phyloP scores from a whole-genome alignment of 2,888 invertebrate genomes.

The Epinotia ramella region DNA sequence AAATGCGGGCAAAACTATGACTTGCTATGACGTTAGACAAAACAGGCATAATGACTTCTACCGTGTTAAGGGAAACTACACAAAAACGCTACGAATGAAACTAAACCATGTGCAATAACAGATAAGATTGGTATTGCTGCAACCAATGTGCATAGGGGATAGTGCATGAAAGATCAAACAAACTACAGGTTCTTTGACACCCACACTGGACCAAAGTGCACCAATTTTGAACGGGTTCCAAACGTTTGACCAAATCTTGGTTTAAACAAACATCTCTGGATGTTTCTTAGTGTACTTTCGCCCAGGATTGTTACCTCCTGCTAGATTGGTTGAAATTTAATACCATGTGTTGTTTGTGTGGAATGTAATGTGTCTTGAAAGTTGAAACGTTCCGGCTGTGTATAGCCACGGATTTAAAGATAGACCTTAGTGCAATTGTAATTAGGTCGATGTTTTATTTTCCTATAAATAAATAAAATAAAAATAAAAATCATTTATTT shows the following conservation, averaged over 20 bases:
- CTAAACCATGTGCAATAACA: neutral
- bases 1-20: conserved; percentile 16
- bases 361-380: conserved; percentile 4
- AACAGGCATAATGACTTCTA: conserved; percentile 9
- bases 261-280: conserved; percentile 7
- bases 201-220: conserved; percentile 30
- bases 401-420: neutral
- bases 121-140: conserved; percentile 11
- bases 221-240: conserved; percentile 11
- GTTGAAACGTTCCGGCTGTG: neutral
- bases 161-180: conserved; percentile 64
- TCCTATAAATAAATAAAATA: neutral
- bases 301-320: conserved; percentile 63
- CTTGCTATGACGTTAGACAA: neutral
- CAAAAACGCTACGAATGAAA: neutral
- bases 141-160: conserved; percentile 2
- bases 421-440: neutral
- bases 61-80: conserved; percentile 15
- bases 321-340: conserved; percentile 65
- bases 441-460: neutral
- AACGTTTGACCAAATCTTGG: neutral
- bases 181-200: conserved; percentile 57
- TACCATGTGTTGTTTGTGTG: conserved; percentile 50
- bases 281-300: conserved; percentile 43
- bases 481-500: too few species aligned